These are phyloP conservation scores for Sparus aurata DNA, from an alignment of 2,797 vertebrate species.

Conservation along the genomic window DNA sequence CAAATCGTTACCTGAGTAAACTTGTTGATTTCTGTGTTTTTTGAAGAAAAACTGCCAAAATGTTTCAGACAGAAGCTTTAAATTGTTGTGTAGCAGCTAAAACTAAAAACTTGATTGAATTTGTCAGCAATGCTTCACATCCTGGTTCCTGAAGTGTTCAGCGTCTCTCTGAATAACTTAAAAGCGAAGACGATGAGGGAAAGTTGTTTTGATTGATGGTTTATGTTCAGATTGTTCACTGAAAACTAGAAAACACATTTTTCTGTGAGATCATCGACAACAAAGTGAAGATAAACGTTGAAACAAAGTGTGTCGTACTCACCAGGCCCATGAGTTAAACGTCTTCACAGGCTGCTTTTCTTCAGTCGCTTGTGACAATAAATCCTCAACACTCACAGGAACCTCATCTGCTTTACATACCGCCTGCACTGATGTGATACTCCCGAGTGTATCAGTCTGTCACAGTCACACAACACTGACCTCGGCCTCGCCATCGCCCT, in stretches of 20 bases:
- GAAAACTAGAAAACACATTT: too few species aligned
- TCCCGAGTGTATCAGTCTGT: not conserved
- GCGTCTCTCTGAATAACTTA: not conserved
- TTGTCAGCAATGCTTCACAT: not conserved
- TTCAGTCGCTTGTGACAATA: constrained; percentile 15
- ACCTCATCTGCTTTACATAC: constrained; percentile 68
- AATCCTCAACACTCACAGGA: not conserved
- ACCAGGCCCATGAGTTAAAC: constrained; percentile 64
- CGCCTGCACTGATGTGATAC: not conserved
- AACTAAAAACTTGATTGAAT: too few species aligned
- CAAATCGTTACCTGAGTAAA: too few species aligned
- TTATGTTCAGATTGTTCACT: not conserved
- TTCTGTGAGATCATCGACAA: too few species aligned
- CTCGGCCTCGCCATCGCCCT: not conserved
- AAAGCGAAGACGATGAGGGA: not conserved
- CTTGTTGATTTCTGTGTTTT: too few species aligned
- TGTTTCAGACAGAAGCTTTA: too few species aligned
- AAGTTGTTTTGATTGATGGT: too few species aligned
- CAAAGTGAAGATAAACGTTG: not conserved
- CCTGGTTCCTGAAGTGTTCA: not conserved
- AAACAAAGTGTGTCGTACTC: constrained; percentile 29
- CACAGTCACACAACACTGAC: constrained; percentile 35
- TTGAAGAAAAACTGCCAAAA: too few species aligned
- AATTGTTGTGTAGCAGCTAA: not conserved
- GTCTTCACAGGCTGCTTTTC: not conserved